Conservation (phyloP, 2,113 vertebrate species). For the Aramus guarauna region DNA sequence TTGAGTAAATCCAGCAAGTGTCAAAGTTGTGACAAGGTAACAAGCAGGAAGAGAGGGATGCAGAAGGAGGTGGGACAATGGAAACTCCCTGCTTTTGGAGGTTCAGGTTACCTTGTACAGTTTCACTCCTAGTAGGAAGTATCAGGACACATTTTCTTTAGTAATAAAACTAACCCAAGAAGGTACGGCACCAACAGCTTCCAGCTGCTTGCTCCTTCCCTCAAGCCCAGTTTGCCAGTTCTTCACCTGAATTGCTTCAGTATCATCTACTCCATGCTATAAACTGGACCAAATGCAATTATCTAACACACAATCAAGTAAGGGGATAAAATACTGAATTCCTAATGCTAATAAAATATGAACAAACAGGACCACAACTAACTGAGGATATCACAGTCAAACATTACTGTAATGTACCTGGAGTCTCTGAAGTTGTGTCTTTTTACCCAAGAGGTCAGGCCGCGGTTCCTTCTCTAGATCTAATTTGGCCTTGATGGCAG, state of each 20-base stretch:
- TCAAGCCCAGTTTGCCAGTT: not conserved
- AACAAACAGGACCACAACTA: not conserved
- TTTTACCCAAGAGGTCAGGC: conserved; percentile 84
- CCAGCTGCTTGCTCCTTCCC: not conserved
- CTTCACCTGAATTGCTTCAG: not conserved
- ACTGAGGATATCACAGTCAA: not conserved
- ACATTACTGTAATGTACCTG: conserved; percentile 71
- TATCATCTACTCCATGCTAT: not conserved
- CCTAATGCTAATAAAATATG: not conserved
- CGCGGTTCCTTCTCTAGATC: conserved; percentile 67
- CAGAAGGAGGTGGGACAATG: not conserved
- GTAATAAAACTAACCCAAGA: not conserved
- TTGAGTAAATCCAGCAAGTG: not conserved
- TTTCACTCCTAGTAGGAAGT: not conserved
- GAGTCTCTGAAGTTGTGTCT: conserved; percentile 83
- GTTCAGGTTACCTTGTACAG: not conserved
- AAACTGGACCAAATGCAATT: not conserved
- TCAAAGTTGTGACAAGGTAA: not conserved
- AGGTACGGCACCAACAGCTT: not conserved
- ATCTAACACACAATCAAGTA: not conserved
- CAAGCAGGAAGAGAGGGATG: not conserved
- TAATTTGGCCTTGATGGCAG: conserved; percentile 67
- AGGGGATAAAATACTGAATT: not conserved
- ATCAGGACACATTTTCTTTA: not conserved
- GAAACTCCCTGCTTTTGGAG: not conserved